These are phyloP conservation scores for Threskiornis aethiopicus DNA, from an alignment of 2,797 vertebrate species.

Conservation along the genomic window DNA sequence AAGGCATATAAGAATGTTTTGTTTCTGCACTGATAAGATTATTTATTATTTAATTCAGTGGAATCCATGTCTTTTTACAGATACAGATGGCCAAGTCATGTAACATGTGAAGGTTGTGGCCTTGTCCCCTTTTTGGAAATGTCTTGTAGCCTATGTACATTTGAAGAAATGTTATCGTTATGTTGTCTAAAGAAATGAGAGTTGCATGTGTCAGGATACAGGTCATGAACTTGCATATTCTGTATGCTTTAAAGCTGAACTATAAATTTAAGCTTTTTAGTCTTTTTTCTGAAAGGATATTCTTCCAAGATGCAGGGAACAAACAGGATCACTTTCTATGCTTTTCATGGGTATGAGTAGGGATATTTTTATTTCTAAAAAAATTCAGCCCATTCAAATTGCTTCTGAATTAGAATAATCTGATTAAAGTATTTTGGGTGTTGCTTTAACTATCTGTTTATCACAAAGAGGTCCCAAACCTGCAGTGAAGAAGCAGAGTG, in stretches of 20 bases:
- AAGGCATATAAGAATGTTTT: neutral
- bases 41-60: neutral
- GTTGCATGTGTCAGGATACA: neutral
- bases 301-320: neutral
- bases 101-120: neutral
- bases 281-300: neutral
- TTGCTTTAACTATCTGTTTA: neutral
- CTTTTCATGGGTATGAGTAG: neutral
- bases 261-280: neutral
- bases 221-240: neutral
- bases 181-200: neutral
- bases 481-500: neutral
- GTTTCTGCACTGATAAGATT: neutral
- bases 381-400: neutral
- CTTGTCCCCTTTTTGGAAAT: neutral
- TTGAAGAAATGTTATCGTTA: neutral
- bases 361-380: neutral
- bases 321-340: neutral
- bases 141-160: neutral
- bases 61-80: neutral
- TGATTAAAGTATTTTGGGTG: neutral
- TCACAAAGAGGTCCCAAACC: neutral
- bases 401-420: neutral
- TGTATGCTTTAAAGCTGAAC: neutral
- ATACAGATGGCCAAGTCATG: neutral